Evolutionary conservation across 2,113 vertebrate species (phyloP).

Genomic region (Gulo gulo): DNA sequence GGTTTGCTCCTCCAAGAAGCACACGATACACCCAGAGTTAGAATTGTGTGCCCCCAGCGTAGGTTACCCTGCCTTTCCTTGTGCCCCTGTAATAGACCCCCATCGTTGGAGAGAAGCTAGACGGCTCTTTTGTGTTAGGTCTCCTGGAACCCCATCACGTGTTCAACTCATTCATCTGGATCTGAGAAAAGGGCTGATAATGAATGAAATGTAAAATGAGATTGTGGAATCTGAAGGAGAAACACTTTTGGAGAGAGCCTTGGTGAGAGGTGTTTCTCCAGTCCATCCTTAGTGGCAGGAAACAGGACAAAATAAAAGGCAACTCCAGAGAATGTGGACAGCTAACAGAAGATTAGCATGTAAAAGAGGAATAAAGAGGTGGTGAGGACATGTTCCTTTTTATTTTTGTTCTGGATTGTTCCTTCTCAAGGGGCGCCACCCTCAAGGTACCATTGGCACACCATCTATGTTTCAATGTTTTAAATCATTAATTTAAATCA

Average conservation of each 20-base stretch:
- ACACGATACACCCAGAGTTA: fast-evolving
- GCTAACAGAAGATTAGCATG: background rate
- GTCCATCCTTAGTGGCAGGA: background rate
- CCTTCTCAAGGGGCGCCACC: background rate
- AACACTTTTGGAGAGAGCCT: background rate
- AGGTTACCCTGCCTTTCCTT: background rate
- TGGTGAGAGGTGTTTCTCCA: fast-evolving
- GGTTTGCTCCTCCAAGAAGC: background rate
- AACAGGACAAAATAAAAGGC: background rate
- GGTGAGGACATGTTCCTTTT: background rate
- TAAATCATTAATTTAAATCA: background rate
- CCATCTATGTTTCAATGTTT: background rate
- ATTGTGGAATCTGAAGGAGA: background rate
- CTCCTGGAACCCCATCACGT: background rate
- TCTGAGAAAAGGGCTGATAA: background rate
- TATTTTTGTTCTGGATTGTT: background rate
- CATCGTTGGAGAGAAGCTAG: no score
- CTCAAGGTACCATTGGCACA: no score
- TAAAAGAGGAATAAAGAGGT: background rate
- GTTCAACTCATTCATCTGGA: background rate
- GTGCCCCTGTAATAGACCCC: no score
- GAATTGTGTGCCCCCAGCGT: fast-evolving
- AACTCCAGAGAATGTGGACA: background rate
- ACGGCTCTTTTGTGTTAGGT: background rate
- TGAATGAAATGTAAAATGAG: background rate